Conservation (phyloP, 2,888 invertebrate genomes). For the Meghimatium bilineatum region DNA sequence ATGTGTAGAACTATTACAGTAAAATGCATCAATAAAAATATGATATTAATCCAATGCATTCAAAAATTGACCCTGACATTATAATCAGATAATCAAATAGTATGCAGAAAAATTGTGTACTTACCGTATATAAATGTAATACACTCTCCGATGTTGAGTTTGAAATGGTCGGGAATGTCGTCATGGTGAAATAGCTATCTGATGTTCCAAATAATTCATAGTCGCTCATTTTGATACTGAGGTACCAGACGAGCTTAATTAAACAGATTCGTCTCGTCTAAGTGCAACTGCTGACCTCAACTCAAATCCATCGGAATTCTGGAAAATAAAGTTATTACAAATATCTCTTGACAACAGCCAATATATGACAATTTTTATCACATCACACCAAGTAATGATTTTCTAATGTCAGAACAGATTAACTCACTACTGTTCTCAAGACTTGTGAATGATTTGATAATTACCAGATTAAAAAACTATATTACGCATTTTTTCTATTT, state of each 20-base stretch:
- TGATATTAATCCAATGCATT: too few relatives aligned
- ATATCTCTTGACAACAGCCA: neutral
- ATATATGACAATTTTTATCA: neutral
- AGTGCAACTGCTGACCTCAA: neutral
- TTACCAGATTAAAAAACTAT: too few relatives aligned
- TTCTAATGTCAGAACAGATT: neutral
- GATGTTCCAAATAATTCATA: neutral
- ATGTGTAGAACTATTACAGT: too few relatives aligned
- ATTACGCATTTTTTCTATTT: too few relatives aligned
- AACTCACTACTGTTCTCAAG: too few relatives aligned
- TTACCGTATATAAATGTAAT: conserved; percentile 18
- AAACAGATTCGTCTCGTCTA: neutral
- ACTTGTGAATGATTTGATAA: too few relatives aligned
- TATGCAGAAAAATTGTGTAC: neutral
- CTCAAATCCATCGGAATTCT: neutral
- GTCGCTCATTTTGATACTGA: neutral
- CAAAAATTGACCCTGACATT: too few relatives aligned
- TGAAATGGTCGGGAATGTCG: neutral
- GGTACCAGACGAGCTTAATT: neutral
- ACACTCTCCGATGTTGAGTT: neutral
- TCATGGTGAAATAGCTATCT: conserved; percentile 3
- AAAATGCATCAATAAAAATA: too few relatives aligned
- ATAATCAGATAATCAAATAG: too few relatives aligned
- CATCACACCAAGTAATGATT: neutral
- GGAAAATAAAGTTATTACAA: neutral